Base-by-base conservation (phyloP, 2,797 vertebrate genomes). In the Sphenodon punctatus region DNA sequence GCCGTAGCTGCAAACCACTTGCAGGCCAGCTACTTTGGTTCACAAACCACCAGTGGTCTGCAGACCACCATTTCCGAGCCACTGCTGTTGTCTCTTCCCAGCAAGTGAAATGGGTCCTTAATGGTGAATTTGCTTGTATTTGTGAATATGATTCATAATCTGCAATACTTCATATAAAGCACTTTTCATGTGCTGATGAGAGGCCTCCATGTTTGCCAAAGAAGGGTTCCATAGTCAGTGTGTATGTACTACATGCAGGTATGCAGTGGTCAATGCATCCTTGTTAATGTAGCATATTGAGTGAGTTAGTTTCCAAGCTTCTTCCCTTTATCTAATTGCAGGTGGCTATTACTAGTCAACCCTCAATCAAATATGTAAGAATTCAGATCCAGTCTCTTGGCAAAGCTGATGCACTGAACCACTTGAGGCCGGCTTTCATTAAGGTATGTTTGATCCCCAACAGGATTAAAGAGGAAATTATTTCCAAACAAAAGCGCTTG, bases 341-440 rank as follows among this genome's bases (percentile, higher is more conserved):
- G 95, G 75, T 87, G 66, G 93, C 89, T 43, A 45, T 95, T 78
- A 90, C 82, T 10, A 95, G 92, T 81, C 93, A 78, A 7, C 85
- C 84, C 48, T 90, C 85, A 4, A 61, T 42, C 2, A 43, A 82
- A 58, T 88, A 90, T 2, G 4, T 81, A 9, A 90, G 64, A 78
- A 80, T 95, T 60, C 84, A 92, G 75, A 93, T 93, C 55, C 91
- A 90, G 30, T 90, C 94, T 45, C 65, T 89, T n/a, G n/a, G 81
- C 48, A 79, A 56, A 53, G 48, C 7, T 4, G 86, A 87, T 39
- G 4, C 27, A 63, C 80, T 91, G 79, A 93, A 67, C 69, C 78
- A 67, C 36, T 73, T 63, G 38, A 85, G 81, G 70, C 71, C 91
- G 4, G 85, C 87, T 0, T 95, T 94, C 68, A 81, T 95, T 80